Evolutionary conservation across 1,140 invertebrate species (phyloP).

Genomic region (Leptinotarsa undecemlineata): DNA sequence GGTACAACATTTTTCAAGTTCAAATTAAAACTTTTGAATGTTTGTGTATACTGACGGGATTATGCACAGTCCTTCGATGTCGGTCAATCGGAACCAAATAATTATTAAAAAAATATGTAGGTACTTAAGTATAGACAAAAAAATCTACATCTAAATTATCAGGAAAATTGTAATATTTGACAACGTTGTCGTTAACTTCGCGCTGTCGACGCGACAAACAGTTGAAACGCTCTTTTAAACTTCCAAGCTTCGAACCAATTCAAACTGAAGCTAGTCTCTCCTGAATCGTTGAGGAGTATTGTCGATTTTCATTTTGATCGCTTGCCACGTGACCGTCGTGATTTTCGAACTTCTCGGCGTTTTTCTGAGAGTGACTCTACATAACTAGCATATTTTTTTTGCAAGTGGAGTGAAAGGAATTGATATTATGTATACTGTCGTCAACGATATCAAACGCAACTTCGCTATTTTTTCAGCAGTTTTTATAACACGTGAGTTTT

Average conservation of each 20-base stretch:
- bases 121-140: no score
- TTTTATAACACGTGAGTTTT: constrained; percentile 46
- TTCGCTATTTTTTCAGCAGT: constrained; percentile 47
- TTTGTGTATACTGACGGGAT: no score
- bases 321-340: constrained; percentile 40
- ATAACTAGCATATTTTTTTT: constrained; percentile 9
- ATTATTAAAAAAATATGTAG: no score
- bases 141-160: no score
- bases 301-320: neutral
- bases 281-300: neutral
- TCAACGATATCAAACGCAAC: constrained; percentile 47
- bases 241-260: neutral
- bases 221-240: neutral
- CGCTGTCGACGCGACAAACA: neutral
- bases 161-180: neutral
- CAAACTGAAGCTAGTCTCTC: constrained; percentile 32
- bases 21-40: no score
- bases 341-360: constrained; percentile 15
- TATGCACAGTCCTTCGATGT: no score
- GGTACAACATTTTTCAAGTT: no score
- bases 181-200: neutral
- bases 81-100: no score
- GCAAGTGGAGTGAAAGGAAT: constrained; percentile 14
- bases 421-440: constrained; percentile 49
- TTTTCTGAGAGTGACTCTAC: constrained; percentile 13